Base-by-base conservation (phyloP, 1,140 invertebrate species). In the Heliconius congener region DNA sequence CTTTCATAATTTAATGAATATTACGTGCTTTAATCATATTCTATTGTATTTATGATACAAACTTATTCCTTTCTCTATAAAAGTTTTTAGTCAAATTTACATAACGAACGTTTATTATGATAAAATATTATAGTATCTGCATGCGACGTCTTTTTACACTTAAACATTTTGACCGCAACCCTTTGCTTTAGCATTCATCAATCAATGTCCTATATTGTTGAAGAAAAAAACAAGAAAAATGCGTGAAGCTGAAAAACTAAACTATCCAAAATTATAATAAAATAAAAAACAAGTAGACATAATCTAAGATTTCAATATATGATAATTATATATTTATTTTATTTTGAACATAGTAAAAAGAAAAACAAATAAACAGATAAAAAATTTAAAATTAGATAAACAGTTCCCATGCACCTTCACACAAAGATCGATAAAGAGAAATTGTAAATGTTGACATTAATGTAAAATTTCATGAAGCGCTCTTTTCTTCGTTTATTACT, bases 111-210 rank as follows among this genome's bases (percentile, higher is more conserved):
- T 55, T 55, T 55, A 55, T 55, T 55, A 55, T 19, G 18, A n/a
- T 55, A 55, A 55, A 55, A 55, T 55, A 55, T 55, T 55, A 55
- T 55, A 55, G 19, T 55, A 55, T 55, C 52, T 55, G 52, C 19
- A 55, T 55, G 18, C 52, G 52, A 55, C 52, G 19, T n/a, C 52
- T 55, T n/a, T 55, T 55, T 19, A 55, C 52, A 55, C 52, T 55
- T n/a, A n/a, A 55, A 55, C n/a, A 55, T 55, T 55, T n/a, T 55
- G 19, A 52, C 73, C 50, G 73, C 50, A 57, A 57, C 73, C 73
- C 46, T 50, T 74, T 57, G 52, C 52, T 74, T 74, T 74, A 46
- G 50, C 50, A 27, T 34, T 50, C 50, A 74, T 74, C 73, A 30
- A 74, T 74, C 73, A 74, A 50, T 74, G 73, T 74, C 73, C 50